Evolutionary conservation across 2,113 vertebrate genomes (phyloP), one percentile per base, ranked within the genome.

Genomic region (Condylura cristata): DNA sequence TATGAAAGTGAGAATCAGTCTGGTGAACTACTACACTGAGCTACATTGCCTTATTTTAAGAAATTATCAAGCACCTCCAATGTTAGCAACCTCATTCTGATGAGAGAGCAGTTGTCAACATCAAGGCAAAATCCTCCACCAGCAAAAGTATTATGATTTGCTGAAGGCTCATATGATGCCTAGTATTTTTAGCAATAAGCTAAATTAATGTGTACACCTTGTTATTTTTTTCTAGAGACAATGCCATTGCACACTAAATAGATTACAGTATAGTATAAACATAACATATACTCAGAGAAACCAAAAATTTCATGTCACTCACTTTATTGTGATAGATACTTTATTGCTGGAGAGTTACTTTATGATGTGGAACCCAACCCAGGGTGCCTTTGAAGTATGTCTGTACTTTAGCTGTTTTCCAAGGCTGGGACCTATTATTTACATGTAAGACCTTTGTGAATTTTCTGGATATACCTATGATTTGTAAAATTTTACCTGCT

Each of bases 401-500:
- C 37, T 41, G 39, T 32, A 39, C 26, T 68, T 75, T 28, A 90
- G 41, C 22, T 61, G 17, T 32, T 28, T 61, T 86, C 51, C 34
- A 46, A 78, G 18, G 53, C 6, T 56, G 34, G 78, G 72, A 48
- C 71, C 80, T 56, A 39, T 22, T 24, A 51, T 10, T 82, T 71
- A 39, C 2, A 18, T 18, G 12, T 53, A 65, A 92, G 83, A 18
- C 60, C 44, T 90, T 28, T 34, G 48, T 63, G 58, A 37, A 79
- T 86, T 95, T 93, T 87, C 34, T 68, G 76, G 18, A 89, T 48
- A 18, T 88, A 30, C 18, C 30, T 63, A 18, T 61, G 72, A 1
- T 53, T 84, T 41, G 46, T 72, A 65, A 44, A 80, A 37, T 86
- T 94, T 96, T 18, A 87, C 37, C 18, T 5, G 39, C 75, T 85